phyloP scores from a whole-genome alignment of 2,797 vertebrate genomes.

The Syngnathus acus region DNA sequence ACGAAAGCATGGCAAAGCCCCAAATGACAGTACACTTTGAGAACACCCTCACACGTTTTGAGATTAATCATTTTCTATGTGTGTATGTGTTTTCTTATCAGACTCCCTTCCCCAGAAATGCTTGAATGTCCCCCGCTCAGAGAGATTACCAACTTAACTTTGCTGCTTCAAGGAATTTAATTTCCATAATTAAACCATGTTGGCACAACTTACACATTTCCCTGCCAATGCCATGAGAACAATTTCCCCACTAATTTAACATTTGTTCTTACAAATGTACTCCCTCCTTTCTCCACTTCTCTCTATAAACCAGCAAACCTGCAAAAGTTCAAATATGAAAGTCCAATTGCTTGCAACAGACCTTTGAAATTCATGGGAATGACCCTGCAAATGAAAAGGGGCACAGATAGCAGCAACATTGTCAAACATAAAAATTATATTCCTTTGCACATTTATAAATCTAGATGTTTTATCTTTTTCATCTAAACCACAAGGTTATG shows the following conservation, averaged over 20 bases:
- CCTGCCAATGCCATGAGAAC: conserved; percentile 52
- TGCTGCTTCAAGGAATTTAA: conserved; percentile 66
- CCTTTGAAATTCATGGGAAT: conserved; percentile 33
- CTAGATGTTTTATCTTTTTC: conserved; percentile 20
- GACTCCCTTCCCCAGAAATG: conserved; percentile 48
- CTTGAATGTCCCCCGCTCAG: conserved; percentile 60
- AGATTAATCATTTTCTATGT: conserved; percentile 45
- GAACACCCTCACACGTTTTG: conserved; percentile 38
- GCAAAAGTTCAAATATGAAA: conserved; percentile 27
- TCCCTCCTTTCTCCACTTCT: conserved; percentile 11
- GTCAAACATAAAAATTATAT: conserved; percentile 28
- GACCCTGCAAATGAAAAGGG: conserved; percentile 8
- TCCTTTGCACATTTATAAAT: conserved; percentile 6
- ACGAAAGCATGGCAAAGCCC: conserved; percentile 49
- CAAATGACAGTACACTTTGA: conserved; percentile 54
- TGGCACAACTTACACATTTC: conserved; percentile 44
- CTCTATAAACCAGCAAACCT: conserved; percentile 18
- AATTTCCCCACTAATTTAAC: conserved; percentile 62
- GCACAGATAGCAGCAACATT: conserved; percentile 15
- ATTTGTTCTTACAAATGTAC: conserved; percentile 46
- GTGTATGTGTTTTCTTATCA: conserved; percentile 38
- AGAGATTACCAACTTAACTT: conserved; percentile 73
- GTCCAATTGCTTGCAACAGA: conserved; percentile 22
- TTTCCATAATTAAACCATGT: conserved; percentile 72
- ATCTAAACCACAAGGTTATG: conserved; percentile 2